These are phyloP conservation scores for Morinoia aosen DNA, from an alignment of 2,888 invertebrate species.

Conservation along the genomic window DNA sequence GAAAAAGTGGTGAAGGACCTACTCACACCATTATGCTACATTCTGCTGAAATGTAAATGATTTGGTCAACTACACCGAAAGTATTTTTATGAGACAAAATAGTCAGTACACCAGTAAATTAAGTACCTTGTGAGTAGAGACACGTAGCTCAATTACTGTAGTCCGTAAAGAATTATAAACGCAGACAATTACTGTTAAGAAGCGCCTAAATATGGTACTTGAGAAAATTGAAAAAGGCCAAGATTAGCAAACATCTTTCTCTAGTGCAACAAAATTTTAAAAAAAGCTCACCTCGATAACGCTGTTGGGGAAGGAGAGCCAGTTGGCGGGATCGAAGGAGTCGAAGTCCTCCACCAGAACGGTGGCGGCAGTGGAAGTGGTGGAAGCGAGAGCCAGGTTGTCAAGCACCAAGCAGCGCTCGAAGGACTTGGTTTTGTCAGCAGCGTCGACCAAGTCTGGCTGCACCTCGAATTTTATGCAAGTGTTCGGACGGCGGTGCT, in stretches of 20 bases:
- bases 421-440: background rate
- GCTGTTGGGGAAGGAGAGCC: slow-evolving; percentile 72
- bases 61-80: too few species aligned
- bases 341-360: slow-evolving; percentile 71
- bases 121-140: too few species aligned
- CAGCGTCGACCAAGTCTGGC: background rate
- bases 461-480: slow-evolving; percentile 29
- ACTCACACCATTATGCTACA: too few species aligned
- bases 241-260: background rate
- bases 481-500: slow-evolving; percentile 13
- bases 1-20: too few species aligned
- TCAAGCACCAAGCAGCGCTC: slow-evolving; percentile 25
- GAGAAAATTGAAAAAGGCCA: background rate
- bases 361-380: background rate
- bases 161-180: too few species aligned
- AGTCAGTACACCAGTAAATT: too few species aligned
- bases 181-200: background rate
- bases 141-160: background rate
- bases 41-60: too few species aligned
- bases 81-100: too few species aligned
- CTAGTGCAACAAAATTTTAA: background rate
- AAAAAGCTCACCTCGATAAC: slow-evolving; percentile 70
- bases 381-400: background rate
- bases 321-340: slow-evolving; percentile 72
- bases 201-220: background rate